A percentile compares a stretch with the other conserved stretches of the same genome.
These are phyloP conservation scores for Caerostris darwini DNA, from an alignment of 1,140 invertebrate species.

Conservation along the genomic window DNA sequence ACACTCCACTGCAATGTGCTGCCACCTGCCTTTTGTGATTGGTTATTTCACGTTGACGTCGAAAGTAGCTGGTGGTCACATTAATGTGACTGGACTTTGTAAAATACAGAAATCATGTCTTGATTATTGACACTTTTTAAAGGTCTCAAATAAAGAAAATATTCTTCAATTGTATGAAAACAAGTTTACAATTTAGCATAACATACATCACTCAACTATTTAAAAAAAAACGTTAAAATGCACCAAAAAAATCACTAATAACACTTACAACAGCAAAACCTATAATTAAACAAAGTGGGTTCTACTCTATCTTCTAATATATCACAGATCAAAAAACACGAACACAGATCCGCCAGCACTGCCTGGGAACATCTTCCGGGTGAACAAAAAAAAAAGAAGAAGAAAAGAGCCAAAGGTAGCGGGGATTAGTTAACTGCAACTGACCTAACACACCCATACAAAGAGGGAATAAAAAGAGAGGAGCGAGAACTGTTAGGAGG, in stretches of 20 bases:
- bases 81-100: too few species aligned
- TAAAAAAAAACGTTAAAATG: background rate
- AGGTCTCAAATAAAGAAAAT: too few species aligned
- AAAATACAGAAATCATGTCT: too few species aligned
- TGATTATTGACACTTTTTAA: too few species aligned
- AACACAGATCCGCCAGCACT: background rate
- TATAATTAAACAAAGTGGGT: background rate
- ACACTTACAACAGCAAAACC: background rate
- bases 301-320: background rate
- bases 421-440: conserved; percentile 38
- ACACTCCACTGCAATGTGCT: too few species aligned
- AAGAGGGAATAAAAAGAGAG: background rate
- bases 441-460: background rate
- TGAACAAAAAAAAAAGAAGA: background rate
- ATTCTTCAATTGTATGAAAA: too few species aligned
- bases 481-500: conserved; percentile 6
- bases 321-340: background rate
- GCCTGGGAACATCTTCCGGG: background rate
- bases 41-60: too few species aligned
- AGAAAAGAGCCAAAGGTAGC: background rate
- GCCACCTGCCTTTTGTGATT: too few species aligned
- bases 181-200: too few species aligned
- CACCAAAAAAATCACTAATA: background rate
- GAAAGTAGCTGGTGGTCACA: too few species aligned
- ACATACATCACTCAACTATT: too few species aligned